These are phyloP conservation scores for Oasisia sp. DNA, from an alignment of 2,888 invertebrate genomes.

Conservation along the genomic window DNA sequence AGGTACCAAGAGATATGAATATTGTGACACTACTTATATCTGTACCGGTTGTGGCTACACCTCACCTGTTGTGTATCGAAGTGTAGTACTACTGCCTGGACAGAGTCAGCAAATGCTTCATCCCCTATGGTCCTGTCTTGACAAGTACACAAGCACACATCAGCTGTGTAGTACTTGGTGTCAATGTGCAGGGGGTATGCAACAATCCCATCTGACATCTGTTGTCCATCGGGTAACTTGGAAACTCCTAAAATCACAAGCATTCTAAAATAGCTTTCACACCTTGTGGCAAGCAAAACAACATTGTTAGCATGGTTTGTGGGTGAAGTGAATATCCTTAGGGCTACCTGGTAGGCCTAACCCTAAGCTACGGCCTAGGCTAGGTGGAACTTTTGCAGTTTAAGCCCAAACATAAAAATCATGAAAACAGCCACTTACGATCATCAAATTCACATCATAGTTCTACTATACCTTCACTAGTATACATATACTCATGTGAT, in stretches of 20 bases:
- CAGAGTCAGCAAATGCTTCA: slow-evolving; percentile 63
- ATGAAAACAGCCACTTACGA: too few species aligned
- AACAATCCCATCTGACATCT: slow-evolving; percentile 39
- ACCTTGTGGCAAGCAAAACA: neutral
- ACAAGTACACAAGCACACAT: slow-evolving; percentile 71
- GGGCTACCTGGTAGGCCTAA: too few species aligned
- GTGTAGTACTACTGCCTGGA: slow-evolving; percentile 75
- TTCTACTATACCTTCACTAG: too few species aligned
- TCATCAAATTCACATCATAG: too few species aligned
- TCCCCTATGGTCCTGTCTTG: slow-evolving; percentile 66
- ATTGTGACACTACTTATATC: neutral
- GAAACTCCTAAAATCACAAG: slow-evolving; percentile 25
- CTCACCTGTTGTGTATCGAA: slow-evolving; percentile 72
- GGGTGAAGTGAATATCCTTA: too few species aligned
- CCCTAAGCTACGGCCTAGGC: too few species aligned
- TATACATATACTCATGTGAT: too few species aligned
- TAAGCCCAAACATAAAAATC: too few species aligned
- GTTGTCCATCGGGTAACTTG: slow-evolving; percentile 34
- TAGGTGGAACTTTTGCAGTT: too few species aligned
- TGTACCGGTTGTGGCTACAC: neutral
- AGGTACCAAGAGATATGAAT: too few species aligned
- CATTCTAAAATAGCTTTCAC: neutral
- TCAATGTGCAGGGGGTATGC: slow-evolving; percentile 69
- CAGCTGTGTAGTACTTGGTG: slow-evolving; percentile 79
- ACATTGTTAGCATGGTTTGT: neutral